Percentiles rank a stretch among this genome's conserved stretches.
Evolutionary conservation across 2,113 vertebrate species (phyloP).

Genomic region (Prionailurus bengalensis): DNA sequence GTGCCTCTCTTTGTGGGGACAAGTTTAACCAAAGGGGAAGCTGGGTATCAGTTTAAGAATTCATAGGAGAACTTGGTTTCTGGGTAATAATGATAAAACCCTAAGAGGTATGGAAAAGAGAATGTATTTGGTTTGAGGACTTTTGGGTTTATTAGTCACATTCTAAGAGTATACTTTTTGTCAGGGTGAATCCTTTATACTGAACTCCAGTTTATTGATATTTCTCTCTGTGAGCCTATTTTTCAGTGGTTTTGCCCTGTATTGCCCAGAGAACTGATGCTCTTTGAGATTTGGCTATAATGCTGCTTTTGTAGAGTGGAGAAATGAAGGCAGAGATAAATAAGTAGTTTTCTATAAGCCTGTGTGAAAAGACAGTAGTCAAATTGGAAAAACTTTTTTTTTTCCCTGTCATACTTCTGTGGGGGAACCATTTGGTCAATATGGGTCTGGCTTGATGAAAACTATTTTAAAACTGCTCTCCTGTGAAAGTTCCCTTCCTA

Average conservation of each 20-base stretch:
- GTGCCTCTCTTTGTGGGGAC: neutral
- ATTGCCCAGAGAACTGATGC: constrained; percentile 4
- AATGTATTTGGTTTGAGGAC: constrained; percentile 15
- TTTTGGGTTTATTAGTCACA: constrained; percentile 6
- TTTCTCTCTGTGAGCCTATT: constrained; percentile 63
- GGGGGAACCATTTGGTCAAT: neutral
- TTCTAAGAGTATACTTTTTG: neutral
- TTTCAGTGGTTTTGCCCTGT: constrained; percentile 38
- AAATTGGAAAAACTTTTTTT: neutral
- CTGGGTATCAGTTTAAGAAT: neutral
- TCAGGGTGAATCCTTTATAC: constrained; percentile 44
- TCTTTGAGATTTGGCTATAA: constrained; percentile 39
- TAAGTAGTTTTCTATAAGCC: constrained; percentile 31
- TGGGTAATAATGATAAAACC: constrained; percentile 1
- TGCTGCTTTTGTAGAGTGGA: constrained; percentile 47
- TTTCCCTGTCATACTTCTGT: neutral
- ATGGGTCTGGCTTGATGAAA: neutral
- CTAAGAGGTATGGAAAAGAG: neutral
- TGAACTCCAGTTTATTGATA: constrained; percentile 48
- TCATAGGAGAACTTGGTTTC: neutral
- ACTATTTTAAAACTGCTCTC: constrained; percentile 55
- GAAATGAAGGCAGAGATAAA: constrained; percentile 31
- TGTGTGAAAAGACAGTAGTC: constrained; percentile 9
- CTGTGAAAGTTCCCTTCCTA: constrained; percentile 65
- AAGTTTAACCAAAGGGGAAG: neutral